Conservation (phyloP, 2,888 invertebrate species). For the Acronicta aceris region DNA sequence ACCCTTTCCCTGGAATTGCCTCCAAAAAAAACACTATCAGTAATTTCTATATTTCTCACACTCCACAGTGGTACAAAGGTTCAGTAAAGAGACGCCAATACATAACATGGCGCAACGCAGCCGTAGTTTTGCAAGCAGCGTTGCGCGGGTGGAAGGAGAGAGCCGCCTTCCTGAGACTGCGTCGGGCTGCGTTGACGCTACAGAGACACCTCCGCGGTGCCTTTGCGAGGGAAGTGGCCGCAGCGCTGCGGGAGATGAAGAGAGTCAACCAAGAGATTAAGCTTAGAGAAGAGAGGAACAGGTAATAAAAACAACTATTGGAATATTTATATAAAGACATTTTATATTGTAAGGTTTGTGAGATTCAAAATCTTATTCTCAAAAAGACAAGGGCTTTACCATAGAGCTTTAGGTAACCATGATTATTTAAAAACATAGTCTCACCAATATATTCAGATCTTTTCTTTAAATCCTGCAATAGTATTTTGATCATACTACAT, state of each 20-base stretch:
- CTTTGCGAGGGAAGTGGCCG: slow-evolving; percentile 96
- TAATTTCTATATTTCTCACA: too few relatives aligned
- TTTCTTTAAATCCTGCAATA: too few relatives aligned
- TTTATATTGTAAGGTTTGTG: too few relatives aligned
- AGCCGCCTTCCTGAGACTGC: slow-evolving; percentile 93
- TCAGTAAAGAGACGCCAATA: slow-evolving; percentile 91
- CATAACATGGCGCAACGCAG: slow-evolving; percentile 90
- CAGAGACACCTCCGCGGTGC: slow-evolving; percentile 96
- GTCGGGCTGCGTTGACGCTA: slow-evolving; percentile 95
- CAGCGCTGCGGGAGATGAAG: slow-evolving; percentile 95
- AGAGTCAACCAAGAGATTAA: slow-evolving; percentile 96
- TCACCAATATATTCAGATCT: too few relatives aligned
- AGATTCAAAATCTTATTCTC: too few relatives aligned
- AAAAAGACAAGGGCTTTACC: too few relatives aligned
- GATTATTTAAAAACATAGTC: too few relatives aligned
- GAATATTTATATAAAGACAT: too few relatives aligned
- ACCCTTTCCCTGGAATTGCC: too few relatives aligned
- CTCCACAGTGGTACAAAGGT: slow-evolving; percentile 90
- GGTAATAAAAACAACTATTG: slow-evolving; percentile 65
- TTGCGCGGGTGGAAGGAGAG: slow-evolving; percentile 96
- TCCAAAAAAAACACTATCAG: too few relatives aligned
- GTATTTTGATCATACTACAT: too few relatives aligned
- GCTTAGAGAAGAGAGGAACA: slow-evolving; percentile 91
- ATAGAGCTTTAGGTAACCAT: too few relatives aligned
- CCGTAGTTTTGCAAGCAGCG: slow-evolving; percentile 94